Evolutionary conservation across 1,140 invertebrate species (phyloP).

Genomic region (Sarcophaga bullata): DNA sequence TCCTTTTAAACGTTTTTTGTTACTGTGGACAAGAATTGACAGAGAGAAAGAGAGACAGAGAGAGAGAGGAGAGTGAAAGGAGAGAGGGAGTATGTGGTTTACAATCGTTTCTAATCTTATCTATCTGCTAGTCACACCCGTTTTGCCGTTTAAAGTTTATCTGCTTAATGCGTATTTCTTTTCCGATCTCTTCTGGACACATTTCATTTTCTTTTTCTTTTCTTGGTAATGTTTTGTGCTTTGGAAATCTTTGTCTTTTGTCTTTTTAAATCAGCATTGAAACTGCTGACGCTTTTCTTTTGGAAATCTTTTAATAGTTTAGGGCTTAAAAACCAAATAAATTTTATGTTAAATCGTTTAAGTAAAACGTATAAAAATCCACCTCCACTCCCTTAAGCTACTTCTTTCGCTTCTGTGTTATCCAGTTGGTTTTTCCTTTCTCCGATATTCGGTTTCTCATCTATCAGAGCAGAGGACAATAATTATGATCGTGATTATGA

Average conservation of each 20-base stretch:
- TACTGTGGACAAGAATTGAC: too few species aligned
- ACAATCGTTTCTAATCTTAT: not conserved
- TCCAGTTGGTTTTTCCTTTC: not conserved
- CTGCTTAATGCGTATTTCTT: conserved; percentile 36
- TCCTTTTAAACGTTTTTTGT: not conserved
- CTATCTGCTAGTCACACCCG: not conserved
- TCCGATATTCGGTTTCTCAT: too few species aligned
- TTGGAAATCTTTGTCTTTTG: not conserved
- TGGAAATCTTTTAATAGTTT: not conserved
- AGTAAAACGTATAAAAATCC: too few species aligned
- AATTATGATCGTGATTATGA: conserved; percentile 35
- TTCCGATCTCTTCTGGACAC: not conserved
- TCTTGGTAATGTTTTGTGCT: conserved; percentile 33
- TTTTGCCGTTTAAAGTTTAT: conserved; percentile 24
- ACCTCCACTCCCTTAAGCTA: not conserved
- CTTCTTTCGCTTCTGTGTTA: not conserved
- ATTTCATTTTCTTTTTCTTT: too few species aligned
- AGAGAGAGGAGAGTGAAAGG: too few species aligned
- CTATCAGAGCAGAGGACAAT: conserved; percentile 29
- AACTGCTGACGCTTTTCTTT: conserved; percentile 17
- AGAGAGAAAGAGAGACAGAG: too few species aligned
- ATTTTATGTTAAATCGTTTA: not conserved
- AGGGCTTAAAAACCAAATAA: not conserved
- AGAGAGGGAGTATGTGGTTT: too few species aligned
- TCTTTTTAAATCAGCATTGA: not conserved